A percentile compares a stretch with the other conserved stretches of the same genome.
phyloP scores from a whole-genome alignment of 2,113 vertebrate species.

The Catharus fuscescens region DNA sequence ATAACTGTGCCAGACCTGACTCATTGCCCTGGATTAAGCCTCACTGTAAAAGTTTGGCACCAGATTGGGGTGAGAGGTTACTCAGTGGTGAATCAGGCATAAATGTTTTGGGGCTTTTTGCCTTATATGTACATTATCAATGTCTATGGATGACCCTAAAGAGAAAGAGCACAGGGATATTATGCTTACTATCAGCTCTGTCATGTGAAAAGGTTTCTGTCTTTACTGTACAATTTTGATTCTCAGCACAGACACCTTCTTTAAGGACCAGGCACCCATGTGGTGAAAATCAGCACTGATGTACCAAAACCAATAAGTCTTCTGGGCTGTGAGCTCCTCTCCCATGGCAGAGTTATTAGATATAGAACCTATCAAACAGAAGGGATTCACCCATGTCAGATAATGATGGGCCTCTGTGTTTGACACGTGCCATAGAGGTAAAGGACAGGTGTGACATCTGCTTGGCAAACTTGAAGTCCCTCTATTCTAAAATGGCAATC shows the following conservation, averaged over 20 bases:
- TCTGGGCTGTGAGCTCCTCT: not conserved
- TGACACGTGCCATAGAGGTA: not conserved
- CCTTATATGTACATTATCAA: rapidly evolving
- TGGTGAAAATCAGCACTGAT: not conserved
- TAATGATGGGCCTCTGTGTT: not conserved
- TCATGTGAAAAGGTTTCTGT: not conserved
- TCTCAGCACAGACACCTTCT: not conserved
- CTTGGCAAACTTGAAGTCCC: not conserved
- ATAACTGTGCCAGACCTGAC: not conserved
- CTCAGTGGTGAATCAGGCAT: not conserved
- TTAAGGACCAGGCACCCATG: not conserved
- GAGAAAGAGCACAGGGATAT: not conserved
- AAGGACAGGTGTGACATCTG: not conserved
- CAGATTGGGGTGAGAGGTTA: not conserved
- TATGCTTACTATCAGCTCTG: not conserved
- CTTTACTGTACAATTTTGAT: not conserved
- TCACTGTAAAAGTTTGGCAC: not conserved
- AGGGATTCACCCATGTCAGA: not conserved
- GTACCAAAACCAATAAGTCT: not conserved
- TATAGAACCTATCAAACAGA: not conserved
- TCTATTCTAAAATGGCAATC: not conserved
- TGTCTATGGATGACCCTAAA: not conserved
- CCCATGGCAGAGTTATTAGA: rapidly evolving
- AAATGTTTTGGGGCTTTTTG: not conserved
- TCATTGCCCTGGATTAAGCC: not conserved